These are phyloP conservation scores for Cephalotes varians DNA, from an alignment of 2,888 invertebrate species.

Conservation along the genomic window DNA sequence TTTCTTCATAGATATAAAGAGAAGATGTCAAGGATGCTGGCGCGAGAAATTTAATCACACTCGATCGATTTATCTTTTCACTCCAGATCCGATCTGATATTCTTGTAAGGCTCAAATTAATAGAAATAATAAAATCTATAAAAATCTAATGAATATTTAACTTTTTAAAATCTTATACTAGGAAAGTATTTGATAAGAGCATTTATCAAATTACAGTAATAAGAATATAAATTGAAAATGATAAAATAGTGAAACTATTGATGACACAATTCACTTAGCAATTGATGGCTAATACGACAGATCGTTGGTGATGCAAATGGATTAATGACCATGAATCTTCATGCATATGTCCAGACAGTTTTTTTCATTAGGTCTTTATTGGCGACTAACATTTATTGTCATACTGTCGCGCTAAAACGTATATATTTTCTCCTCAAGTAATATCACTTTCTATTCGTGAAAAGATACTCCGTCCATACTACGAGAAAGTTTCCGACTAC, in stretches of 20 bases:
- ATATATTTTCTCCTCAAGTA: slow-evolving; percentile 21
- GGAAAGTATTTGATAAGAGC: not conserved
- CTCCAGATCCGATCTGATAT: slow-evolving; percentile 58
- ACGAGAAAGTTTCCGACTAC: slow-evolving; percentile 61
- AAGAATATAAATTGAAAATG: slow-evolving; percentile 11
- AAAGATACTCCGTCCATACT: slow-evolving; percentile 13
- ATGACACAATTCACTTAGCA: slow-evolving; percentile 11
- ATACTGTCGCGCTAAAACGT: not conserved
- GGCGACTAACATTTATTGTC: not conserved
- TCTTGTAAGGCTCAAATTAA: not conserved
- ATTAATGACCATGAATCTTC: slow-evolving; percentile 40
- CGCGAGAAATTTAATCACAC: slow-evolving; percentile 12
- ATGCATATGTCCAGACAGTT: not conserved
- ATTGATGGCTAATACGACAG: slow-evolving; percentile 24
- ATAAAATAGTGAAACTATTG: slow-evolving; percentile 11
- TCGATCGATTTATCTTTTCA: slow-evolving; percentile 18
- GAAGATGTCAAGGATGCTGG: slow-evolving; percentile 72
- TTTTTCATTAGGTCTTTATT: slow-evolving; percentile 27
- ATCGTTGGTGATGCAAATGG: slow-evolving; percentile 25
- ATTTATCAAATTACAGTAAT: not conserved
- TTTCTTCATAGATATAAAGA: slow-evolving; percentile 53
- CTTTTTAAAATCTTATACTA: not conserved
- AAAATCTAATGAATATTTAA: slow-evolving; percentile 1
- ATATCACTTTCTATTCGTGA: slow-evolving; percentile 55
- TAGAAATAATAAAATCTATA: not conserved